phyloP scores from a whole-genome alignment of 2,113 vertebrate species.

The Eretmochelys imbricata region DNA sequence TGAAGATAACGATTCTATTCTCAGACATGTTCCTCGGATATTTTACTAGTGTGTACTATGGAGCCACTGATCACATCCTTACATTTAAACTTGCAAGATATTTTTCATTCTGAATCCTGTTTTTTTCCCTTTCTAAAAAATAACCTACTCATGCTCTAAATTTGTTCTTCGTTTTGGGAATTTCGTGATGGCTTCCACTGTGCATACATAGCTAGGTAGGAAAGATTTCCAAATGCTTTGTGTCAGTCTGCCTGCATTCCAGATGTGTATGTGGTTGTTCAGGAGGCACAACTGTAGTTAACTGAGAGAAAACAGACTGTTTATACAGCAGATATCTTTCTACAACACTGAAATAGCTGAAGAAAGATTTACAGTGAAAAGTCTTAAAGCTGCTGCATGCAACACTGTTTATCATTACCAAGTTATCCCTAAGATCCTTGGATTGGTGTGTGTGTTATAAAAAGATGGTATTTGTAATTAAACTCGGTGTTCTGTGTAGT shows the following conservation, averaged over 20 bases:
- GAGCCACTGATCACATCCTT: conserved; percentile 29
- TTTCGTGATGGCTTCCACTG: not conserved
- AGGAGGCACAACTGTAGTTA: conserved; percentile 17
- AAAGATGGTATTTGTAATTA: conserved; percentile 22
- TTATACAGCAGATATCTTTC: conserved; percentile 53
- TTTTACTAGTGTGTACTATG: not conserved
- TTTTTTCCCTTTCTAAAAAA: conserved; percentile 20
- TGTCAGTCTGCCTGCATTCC: conserved; percentile 26
- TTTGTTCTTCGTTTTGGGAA: conserved; percentile 41
- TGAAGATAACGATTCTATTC: conserved; percentile 33
- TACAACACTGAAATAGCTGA: conserved; percentile 28
- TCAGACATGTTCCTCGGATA: conserved; percentile 11
- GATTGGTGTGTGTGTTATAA: not conserved
- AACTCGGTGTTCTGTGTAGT: conserved; percentile 21
- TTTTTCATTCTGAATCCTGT: conserved; percentile 1
- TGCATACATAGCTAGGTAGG: conserved; percentile 3
- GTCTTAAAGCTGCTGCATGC: conserved; percentile 17
- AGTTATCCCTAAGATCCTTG: not conserved
- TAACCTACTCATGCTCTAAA: conserved; percentile 3
- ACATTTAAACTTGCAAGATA: conserved; percentile 18
- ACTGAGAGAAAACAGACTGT: conserved; percentile 19
- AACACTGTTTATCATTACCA: conserved; percentile 15
- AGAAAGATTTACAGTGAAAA: conserved; percentile 45
- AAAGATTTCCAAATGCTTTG: conserved; percentile 20
- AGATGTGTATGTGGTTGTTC: not conserved